phyloP scores from a whole-genome alignment of 2,888 invertebrate genomes.

The Pheosia tremula region DNA sequence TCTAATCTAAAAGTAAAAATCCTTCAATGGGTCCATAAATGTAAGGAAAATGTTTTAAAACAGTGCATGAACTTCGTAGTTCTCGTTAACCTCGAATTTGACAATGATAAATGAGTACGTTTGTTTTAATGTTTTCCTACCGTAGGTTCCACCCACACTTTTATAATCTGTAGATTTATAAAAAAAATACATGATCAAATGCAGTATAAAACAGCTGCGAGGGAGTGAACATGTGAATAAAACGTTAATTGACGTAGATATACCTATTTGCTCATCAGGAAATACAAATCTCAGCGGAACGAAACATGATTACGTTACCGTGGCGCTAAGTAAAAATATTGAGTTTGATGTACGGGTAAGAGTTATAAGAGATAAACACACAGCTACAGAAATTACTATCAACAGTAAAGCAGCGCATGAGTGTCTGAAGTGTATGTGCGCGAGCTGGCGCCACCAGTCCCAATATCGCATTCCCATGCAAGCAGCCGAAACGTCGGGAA shows the following conservation, averaged over 20 bases:
- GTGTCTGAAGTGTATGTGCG: background rate
- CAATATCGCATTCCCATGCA: no score
- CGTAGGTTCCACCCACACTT: no score
- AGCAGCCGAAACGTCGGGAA: no score
- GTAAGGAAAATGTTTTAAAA: constrained; percentile 20
- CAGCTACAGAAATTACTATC: background rate
- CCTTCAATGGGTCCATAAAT: background rate
- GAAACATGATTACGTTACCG: no score
- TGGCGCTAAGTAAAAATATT: background rate
- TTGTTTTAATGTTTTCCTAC: constrained; percentile 4
- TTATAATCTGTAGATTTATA: no score
- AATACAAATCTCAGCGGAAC: no score
- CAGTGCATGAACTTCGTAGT: background rate
- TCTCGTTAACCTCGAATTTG: constrained; percentile 22
- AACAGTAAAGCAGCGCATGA: background rate
- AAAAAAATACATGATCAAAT: no score
- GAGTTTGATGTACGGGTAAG: background rate
- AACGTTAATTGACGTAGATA: no score
- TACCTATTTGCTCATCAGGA: no score
- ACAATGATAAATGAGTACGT: constrained; percentile 18
- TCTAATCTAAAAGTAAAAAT: no score
- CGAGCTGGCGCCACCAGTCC: background rate
- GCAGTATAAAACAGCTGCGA: no score
- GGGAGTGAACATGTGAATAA: no score
- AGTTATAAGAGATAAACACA: background rate